Percentiles rank a stretch among this genome's conserved stretches.
Evolutionary conservation across 35 echinoderm and acorn worm genomes (phyloP).

Genomic region (Apostichopus japonicus): DNA sequence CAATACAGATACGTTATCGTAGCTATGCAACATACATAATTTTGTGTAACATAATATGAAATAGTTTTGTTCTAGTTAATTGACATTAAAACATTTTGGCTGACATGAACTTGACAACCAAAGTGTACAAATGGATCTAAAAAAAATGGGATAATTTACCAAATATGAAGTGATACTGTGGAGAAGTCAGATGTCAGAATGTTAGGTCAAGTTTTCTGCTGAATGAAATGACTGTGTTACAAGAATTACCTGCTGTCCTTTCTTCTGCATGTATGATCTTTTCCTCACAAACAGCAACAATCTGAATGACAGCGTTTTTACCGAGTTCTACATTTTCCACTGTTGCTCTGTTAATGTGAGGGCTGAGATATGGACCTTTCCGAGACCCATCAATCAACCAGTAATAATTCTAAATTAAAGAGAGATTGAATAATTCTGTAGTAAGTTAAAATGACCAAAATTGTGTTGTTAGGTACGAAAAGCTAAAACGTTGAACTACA

Average conservation of each 20-base stretch:
- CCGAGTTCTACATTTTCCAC: neutral
- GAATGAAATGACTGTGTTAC: neutral
- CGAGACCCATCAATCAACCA: too few species aligned
- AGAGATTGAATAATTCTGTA: neutral
- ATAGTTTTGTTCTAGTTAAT: too few species aligned
- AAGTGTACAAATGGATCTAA: too few species aligned
- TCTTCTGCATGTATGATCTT: neutral
- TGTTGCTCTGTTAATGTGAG: neutral
- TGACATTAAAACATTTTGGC: too few species aligned
- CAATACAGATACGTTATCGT: too few species aligned
- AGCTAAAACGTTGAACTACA: neutral
- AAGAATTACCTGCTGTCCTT: neutral
- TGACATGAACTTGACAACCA: too few species aligned
- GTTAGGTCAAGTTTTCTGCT: too few species aligned
- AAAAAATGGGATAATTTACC: too few species aligned
- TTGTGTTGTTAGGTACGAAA: neutral
- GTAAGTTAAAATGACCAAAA: neutral
- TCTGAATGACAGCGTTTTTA: neutral
- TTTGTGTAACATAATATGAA: too few species aligned
- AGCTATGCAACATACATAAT: too few species aligned
- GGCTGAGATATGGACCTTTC: neutral
- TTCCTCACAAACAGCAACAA: constrained; percentile 19
- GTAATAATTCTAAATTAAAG: neutral
- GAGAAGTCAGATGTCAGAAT: too few species aligned
- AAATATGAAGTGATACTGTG: too few species aligned